phyloP scores from a whole-genome alignment of 92 coral and sea anemone genomes.

The Heliopora coerulea region DNA sequence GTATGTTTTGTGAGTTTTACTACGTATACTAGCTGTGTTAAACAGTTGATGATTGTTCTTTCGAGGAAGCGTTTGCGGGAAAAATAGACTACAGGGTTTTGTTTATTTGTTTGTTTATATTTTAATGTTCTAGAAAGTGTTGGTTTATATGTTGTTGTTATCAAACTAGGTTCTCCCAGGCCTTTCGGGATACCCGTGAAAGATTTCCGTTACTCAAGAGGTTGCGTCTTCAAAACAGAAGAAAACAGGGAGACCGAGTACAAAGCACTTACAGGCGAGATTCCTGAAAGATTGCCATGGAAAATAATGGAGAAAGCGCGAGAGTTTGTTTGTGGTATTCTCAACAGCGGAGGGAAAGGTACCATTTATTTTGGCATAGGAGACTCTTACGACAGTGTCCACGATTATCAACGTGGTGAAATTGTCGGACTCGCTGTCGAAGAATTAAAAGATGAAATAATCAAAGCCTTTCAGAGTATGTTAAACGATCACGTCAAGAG shows the following conservation, averaged over 20 bases:
- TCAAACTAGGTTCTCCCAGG: neutral
- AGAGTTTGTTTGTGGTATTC: slow-evolving; percentile 55
- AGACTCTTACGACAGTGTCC: slow-evolving; percentile 41
- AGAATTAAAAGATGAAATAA: slow-evolving; percentile 47
- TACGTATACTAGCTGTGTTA: no score
- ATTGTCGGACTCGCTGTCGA: slow-evolving; percentile 60
- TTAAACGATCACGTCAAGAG: slow-evolving; percentile 60
- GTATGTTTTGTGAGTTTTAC: no score
- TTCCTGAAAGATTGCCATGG: slow-evolving; percentile 49
- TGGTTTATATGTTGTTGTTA: no score
- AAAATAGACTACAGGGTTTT: no score
- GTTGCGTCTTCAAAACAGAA: slow-evolving; percentile 33
- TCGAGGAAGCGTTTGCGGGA: no score
- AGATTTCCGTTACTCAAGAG: slow-evolving; percentile 31
- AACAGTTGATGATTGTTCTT: no score
- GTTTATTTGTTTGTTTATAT: no score
- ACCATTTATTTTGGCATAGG: slow-evolving; percentile 57
- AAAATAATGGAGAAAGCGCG: slow-evolving; percentile 65
- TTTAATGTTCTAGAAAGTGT: no score
- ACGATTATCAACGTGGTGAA: slow-evolving; percentile 51
- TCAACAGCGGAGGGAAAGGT: slow-evolving; percentile 48
- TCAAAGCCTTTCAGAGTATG: slow-evolving; percentile 50
- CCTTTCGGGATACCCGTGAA: slow-evolving; percentile 38
- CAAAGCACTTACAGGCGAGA: slow-evolving; percentile 47
- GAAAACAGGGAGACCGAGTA: slow-evolving; percentile 55